A percentile compares a stretch with the other conserved stretches of the same genome.
Conservation (phyloP, 2,113 vertebrate species). For the Heliornis fulica region DNA sequence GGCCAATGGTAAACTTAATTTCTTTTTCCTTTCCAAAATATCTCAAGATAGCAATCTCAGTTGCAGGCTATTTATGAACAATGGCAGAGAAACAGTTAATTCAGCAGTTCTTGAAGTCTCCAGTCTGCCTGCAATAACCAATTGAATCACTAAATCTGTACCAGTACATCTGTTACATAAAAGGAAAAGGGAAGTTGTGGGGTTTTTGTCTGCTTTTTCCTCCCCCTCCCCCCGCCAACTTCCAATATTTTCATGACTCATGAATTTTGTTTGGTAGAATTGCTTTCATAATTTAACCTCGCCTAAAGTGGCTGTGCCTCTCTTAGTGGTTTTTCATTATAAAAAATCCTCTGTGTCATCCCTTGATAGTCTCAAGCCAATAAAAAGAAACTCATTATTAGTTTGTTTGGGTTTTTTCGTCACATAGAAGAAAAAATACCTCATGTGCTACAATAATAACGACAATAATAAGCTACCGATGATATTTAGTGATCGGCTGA, state of each 20-base stretch:
- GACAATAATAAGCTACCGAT: conserved; percentile 38
- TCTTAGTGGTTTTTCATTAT: conserved; percentile 37
- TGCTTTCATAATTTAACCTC: conserved; percentile 51
- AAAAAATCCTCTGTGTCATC: conserved; percentile 15
- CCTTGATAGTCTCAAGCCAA: conserved; percentile 25
- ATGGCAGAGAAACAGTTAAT: background rate
- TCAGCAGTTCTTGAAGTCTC: background rate
- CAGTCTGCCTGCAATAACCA: background rate
- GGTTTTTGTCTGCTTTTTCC: background rate
- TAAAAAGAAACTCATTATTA: conserved; percentile 48
- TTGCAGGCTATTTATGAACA: background rate
- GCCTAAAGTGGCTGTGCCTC: background rate
- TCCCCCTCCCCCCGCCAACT: background rate
- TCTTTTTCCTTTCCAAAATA: background rate
- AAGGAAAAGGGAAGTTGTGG: background rate
- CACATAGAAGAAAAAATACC: conserved; percentile 20
- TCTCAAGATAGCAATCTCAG: background rate
- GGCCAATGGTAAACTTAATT: background rate
- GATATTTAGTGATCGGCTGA: background rate
- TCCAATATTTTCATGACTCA: conserved; percentile 2
- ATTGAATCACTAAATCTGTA: background rate
- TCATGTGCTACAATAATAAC: conserved; percentile 22
- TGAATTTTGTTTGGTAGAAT: conserved; percentile 38
- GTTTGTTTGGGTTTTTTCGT: background rate
- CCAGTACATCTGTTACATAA: background rate